Base-by-base conservation (phyloP, 2,888 invertebrate species). In the Eilema caniola region DNA sequence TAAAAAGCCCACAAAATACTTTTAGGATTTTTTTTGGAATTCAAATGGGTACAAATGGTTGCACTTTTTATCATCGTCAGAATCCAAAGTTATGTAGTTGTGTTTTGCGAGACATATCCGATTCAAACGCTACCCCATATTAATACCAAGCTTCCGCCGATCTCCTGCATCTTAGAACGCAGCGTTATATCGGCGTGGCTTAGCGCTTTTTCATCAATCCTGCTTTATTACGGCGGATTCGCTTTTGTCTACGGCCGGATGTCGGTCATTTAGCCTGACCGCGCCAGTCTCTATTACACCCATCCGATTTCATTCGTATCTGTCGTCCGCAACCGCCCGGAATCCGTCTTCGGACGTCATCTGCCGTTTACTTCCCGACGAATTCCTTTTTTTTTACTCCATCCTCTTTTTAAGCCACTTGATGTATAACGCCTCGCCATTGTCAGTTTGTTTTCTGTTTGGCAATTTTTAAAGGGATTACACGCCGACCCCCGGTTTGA, bases 161-260 rank as follows among this genome's bases (percentile, higher is more conserved):
- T 63, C 74, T 79, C 83, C 80, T 75, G 56, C 83, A 62, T 67
- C 86, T 86, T 81, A 74, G 68, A 69, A 74, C 80, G 63, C 67
- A 60, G 72, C 79, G 85, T 86, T 95, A 95, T 96, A 95, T 95
- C 95, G 95, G 95, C 94, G 93, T 91, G 94, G 95, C 95, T 96
- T 96, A 96, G 96, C 96, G 94, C 95, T 95, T 95, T 95, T 95
- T 95, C 95, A 95, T 95, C 95, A 95, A 95, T 95, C 95, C 95
- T 95, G 93, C 93, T 95, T 95, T 95, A 95, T 95, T 95, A 94
- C 94, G 88, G 91, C 87, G 91, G 93, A 92, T 93, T 90, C 94
- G 92, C 93, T 92, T 93, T 93, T 94, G 94, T 95, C 95, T 93
- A 88, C 92, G 89, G 89, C 92, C 91, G 91, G 91, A 92, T 91